phyloP scores from a whole-genome alignment of 2,888 invertebrate species.

The Epistrophe eligans region DNA sequence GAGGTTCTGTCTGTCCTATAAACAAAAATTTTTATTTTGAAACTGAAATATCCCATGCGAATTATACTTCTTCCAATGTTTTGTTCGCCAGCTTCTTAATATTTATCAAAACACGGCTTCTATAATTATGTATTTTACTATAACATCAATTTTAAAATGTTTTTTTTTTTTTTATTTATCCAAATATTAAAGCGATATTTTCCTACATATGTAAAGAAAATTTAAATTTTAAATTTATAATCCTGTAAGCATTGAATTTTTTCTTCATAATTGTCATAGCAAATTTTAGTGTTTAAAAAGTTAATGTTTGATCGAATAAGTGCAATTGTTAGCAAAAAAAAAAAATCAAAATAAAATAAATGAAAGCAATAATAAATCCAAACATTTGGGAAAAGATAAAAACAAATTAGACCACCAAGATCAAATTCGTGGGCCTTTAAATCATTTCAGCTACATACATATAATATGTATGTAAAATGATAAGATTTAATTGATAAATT shows the following conservation, averaged over 20 bases:
- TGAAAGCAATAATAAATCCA: conserved; percentile 17
- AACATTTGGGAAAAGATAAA: background rate
- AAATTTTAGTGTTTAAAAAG: conserved; percentile 20
- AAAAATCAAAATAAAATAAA: background rate
- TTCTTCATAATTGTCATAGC: conserved; percentile 14
- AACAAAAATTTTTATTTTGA: no score
- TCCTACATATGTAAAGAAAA: background rate
- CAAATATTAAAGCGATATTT: background rate
- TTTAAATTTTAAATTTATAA: background rate
- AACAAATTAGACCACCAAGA: background rate
- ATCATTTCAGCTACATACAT: background rate
- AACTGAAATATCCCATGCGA: no score
- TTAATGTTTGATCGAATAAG: conserved; percentile 14
- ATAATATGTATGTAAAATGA: background rate
- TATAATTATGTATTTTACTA: no score
- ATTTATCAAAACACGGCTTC: no score
- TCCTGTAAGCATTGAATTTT: background rate
- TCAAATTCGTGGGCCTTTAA: background rate
- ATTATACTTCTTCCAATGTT: no score
- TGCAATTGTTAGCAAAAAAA: conserved; percentile 41
- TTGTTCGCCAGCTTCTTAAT: no score
- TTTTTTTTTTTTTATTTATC: no score
- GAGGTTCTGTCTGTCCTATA: no score
- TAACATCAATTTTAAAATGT: no score
- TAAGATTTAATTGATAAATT: background rate